A percentile compares a stretch with the other conserved stretches of the same genome.
Conservation (phyloP, 2,797 vertebrate species). For the Sparidentex hasta region DNA sequence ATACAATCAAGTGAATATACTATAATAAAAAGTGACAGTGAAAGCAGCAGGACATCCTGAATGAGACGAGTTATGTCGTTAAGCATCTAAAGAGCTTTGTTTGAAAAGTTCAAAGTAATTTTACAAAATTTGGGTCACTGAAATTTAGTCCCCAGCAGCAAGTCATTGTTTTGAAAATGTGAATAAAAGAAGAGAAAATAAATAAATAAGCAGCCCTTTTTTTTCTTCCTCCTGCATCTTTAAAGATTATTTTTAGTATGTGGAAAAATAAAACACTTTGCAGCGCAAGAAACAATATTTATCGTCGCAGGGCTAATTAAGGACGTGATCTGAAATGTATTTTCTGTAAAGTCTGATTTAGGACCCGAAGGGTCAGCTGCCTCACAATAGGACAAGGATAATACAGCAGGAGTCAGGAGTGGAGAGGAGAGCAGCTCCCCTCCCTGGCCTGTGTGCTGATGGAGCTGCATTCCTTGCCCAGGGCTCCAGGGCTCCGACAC, state of each 20-base stretch:
- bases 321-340: slow-evolving; percentile 72
- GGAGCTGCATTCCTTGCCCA: slow-evolving; percentile 83
- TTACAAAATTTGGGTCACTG: slow-evolving; percentile 79
- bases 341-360: slow-evolving; percentile 67
- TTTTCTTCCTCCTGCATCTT: slow-evolving; percentile 54
- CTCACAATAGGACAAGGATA: slow-evolving; percentile 75
- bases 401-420: slow-evolving; percentile 74
- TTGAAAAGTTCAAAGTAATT: slow-evolving; percentile 83
- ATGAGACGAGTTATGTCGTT: slow-evolving; percentile 47
- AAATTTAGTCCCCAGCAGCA: slow-evolving; percentile 75
- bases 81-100: slow-evolving; percentile 67
- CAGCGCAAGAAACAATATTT: slow-evolving; percentile 71
- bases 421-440: slow-evolving; percentile 71
- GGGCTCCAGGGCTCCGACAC: slow-evolving; percentile 82
- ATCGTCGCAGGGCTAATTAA: slow-evolving; percentile 78
- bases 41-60: slow-evolving; percentile 46
- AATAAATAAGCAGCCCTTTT: slow-evolving; percentile 63
- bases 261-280: slow-evolving; percentile 64
- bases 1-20: slow-evolving; percentile 72
- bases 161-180: slow-evolving; percentile 70
- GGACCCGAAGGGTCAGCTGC: slow-evolving; percentile 76
- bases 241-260: slow-evolving; percentile 59
- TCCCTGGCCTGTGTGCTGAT: slow-evolving; percentile 80
- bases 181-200: slow-evolving; percentile 55
- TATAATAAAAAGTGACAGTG: slow-evolving; percentile 45